These are phyloP conservation scores for Eupithecia subfuscata DNA, from an alignment of 2,888 invertebrate species.

Conservation along the genomic window DNA sequence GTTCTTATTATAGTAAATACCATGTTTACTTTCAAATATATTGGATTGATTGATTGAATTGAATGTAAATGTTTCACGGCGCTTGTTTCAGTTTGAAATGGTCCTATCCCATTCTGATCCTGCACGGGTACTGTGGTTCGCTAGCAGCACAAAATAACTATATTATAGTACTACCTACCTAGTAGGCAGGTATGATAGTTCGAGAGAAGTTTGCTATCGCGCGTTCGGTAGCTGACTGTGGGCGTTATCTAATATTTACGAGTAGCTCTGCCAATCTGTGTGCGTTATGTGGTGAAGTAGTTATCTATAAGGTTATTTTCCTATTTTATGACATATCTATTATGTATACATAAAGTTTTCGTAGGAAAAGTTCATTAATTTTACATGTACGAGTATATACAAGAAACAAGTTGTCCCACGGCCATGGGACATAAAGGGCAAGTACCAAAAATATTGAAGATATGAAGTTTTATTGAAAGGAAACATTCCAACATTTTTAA, in stretches of 20 bases:
- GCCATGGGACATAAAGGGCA: no score
- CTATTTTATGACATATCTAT: neutral
- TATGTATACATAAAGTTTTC: neutral
- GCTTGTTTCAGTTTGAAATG: neutral
- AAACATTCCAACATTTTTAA: no score
- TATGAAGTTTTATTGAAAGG: no score
- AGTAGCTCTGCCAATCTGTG: constrained; percentile 53
- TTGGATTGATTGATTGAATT: no score
- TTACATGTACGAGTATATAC: neutral
- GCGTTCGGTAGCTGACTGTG: constrained; percentile 72
- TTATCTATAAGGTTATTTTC: neutral
- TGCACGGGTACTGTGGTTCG: neutral
- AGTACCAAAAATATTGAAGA: no score
- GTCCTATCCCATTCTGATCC: neutral
- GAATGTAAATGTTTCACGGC: neutral
- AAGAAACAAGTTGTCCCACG: no score
- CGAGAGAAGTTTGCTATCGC: constrained; percentile 63
- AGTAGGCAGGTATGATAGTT: constrained; percentile 17
- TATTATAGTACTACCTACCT: no score
- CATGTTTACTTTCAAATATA: no score
- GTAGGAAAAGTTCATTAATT: neutral
- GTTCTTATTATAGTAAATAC: no score
- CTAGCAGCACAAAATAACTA: neutral
- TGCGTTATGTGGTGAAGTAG: constrained; percentile 39
- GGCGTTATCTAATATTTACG: constrained; percentile 72